These are phyloP conservation scores for Salpingus planirostris DNA, from an alignment of 2,888 invertebrate species.

Conservation along the genomic window DNA sequence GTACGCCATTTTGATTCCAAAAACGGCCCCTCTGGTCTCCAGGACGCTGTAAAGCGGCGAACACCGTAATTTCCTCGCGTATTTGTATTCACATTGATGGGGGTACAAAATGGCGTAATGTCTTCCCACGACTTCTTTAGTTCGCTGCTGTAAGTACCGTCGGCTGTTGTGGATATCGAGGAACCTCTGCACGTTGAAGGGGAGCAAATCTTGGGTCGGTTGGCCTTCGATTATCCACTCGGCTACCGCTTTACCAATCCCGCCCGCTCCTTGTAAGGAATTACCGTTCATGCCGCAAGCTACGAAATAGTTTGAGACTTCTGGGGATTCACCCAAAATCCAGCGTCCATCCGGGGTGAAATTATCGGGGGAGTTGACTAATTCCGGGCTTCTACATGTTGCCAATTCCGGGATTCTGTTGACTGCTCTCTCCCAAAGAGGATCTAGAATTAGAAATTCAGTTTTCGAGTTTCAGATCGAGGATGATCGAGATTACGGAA, in stretches of 20 bases:
- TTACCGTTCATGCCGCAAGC: constrained; percentile 65
- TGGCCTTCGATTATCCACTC: constrained; percentile 61
- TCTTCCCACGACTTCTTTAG: constrained; percentile 56
- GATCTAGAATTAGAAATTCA: constrained; percentile 36
- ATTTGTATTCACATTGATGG: constrained; percentile 52
- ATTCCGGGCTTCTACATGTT: constrained; percentile 43
- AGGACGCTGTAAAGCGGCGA: constrained; percentile 60
- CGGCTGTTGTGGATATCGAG: constrained; percentile 58
- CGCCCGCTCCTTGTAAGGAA: constrained; percentile 59
- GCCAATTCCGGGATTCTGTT: constrained; percentile 50
- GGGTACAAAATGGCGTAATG: constrained; percentile 51
- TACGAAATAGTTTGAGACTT: constrained; percentile 63
- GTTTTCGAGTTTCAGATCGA: too few relatives aligned
- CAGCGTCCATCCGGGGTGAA: constrained; percentile 64
- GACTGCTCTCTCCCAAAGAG: constrained; percentile 46
- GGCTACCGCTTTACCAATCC: constrained; percentile 58
- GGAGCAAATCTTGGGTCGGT: constrained; percentile 51
- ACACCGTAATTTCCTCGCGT: constrained; percentile 53
- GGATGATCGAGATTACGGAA: too few relatives aligned
- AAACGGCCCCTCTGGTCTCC: constrained; percentile 55
- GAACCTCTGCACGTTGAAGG: constrained; percentile 57
- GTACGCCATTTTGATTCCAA: constrained; percentile 63
- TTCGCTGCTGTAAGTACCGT: constrained; percentile 51
- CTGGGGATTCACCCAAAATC: constrained; percentile 59
- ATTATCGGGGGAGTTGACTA: constrained; percentile 59